Conservation (phyloP, 2,888 invertebrate genomes). For the Ethmia dodecea region DNA sequence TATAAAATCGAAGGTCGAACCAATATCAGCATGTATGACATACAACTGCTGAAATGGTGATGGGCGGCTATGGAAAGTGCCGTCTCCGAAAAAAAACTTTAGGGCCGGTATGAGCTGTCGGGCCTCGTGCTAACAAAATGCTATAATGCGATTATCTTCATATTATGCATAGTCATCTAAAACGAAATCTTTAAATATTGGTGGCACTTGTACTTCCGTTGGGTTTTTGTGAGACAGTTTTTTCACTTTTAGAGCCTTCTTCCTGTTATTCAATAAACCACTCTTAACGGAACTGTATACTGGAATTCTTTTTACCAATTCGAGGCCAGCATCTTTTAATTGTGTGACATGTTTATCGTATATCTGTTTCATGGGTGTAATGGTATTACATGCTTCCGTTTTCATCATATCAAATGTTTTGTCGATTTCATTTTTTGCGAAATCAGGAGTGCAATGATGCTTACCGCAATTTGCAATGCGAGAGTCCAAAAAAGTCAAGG, state of each 20-base stretch:
- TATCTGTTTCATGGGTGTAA: constrained; percentile 4
- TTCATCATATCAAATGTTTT: constrained; percentile 3
- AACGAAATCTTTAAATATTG: constrained; percentile 2
- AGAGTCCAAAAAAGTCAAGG: background rate
- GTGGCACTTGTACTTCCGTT: constrained; percentile 5
- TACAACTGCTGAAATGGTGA: constrained; percentile 10
- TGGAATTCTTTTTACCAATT: constrained; percentile 6
- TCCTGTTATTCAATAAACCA: constrained; percentile 3
- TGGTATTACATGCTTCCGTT: constrained; percentile 4
- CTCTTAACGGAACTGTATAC: constrained; percentile 1
- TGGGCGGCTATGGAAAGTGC: constrained; percentile 13
- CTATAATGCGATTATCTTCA: constrained; percentile 5
- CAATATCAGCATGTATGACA: constrained; percentile 11
- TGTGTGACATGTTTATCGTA: constrained; percentile 8
- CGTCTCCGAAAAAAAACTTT: constrained; percentile 9
- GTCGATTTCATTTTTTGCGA: background rate
- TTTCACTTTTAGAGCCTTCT: background rate
- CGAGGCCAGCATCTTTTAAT: constrained; percentile 6
- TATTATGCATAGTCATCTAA: constrained; percentile 3
- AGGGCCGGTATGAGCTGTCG: constrained; percentile 6
- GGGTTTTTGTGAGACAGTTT: background rate
- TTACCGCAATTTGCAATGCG: background rate
- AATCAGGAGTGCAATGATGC: background rate
- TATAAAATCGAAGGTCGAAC: constrained; percentile 5
- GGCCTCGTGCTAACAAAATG: constrained; percentile 10